These are phyloP conservation scores for Protophormia terraenovae DNA, from an alignment of 2,888 invertebrate species.

Conservation along the genomic window DNA sequence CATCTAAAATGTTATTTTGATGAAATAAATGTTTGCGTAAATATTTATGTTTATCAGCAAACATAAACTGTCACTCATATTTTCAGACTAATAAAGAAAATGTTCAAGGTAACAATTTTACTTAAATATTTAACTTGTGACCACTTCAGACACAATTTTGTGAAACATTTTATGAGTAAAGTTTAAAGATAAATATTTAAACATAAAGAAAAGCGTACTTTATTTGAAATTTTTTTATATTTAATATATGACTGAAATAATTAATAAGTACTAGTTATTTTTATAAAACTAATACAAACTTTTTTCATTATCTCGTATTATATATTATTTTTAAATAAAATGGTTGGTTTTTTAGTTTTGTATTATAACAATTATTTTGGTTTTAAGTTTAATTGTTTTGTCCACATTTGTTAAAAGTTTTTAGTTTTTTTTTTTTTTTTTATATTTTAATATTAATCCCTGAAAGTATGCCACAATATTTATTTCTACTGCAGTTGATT, in stretches of 20 bases:
- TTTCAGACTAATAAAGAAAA: background rate
- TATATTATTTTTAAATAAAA: too few species aligned
- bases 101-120: background rate
- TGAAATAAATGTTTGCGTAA: background rate
- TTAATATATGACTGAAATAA: too few species aligned
- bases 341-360: too few species aligned
- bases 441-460: background rate
- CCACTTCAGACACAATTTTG: background rate
- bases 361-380: too few species aligned
- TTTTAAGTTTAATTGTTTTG: background rate
- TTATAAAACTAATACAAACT: too few species aligned
- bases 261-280: too few species aligned
- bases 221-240: too few species aligned
- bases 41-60: background rate
- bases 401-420: background rate
- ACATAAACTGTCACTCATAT: slow-evolving; percentile 21
- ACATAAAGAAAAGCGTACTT: too few species aligned
- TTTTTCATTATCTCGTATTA: too few species aligned
- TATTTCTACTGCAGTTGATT: background rate
- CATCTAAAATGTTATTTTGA: background rate
- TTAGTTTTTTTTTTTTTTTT: background rate
- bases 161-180: background rate
- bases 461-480: background rate
- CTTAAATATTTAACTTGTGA: background rate
- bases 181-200: background rate